Conservation (phyloP, 2,888 invertebrate species). For the Drosophila meridiana region DNA sequence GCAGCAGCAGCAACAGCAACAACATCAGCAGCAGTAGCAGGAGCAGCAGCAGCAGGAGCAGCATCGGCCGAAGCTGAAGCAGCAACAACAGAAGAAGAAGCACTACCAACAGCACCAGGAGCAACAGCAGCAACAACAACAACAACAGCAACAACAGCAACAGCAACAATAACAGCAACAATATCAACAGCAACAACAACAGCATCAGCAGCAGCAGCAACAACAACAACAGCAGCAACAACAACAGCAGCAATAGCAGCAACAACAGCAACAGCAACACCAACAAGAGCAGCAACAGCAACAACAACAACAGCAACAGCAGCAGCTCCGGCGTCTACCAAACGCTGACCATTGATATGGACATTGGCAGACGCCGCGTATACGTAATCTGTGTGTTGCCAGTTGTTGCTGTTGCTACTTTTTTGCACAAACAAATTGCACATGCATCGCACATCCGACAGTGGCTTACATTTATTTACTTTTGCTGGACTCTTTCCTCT, state of each 20-base stretch:
- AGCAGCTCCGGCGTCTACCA: background rate
- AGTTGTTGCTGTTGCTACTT: conserved; percentile 1
- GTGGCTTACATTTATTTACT: conserved; percentile 46
- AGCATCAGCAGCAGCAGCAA: conserved; percentile 6
- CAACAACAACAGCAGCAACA: conserved; percentile 9
- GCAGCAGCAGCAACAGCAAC: no score
- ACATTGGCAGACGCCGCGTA: conserved; percentile 37
- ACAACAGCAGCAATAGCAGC: conserved; percentile 19
- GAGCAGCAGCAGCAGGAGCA: no score
- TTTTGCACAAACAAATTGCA: conserved; percentile 48
- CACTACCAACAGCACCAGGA: no score
- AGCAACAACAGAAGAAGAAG: no score
- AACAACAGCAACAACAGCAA: no score
- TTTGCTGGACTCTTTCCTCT: conserved; percentile 27
- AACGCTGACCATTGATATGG: conserved; percentile 45
- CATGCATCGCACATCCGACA: conserved; percentile 43
- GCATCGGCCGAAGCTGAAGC: no score
- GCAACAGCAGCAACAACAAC: no score
- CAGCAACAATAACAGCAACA: no score
- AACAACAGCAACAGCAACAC: conserved; percentile 24
- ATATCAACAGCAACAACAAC: conserved; percentile 5
- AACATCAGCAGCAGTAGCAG: no score
- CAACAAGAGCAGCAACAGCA: conserved; percentile 29
- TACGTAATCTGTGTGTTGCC: conserved; percentile 38
- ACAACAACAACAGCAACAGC: conserved; percentile 8